Evolutionary conservation across 1,140 invertebrate species (phyloP), one percentile per base, ranked within the genome.

Genomic region (Manduca sexta): DNA sequence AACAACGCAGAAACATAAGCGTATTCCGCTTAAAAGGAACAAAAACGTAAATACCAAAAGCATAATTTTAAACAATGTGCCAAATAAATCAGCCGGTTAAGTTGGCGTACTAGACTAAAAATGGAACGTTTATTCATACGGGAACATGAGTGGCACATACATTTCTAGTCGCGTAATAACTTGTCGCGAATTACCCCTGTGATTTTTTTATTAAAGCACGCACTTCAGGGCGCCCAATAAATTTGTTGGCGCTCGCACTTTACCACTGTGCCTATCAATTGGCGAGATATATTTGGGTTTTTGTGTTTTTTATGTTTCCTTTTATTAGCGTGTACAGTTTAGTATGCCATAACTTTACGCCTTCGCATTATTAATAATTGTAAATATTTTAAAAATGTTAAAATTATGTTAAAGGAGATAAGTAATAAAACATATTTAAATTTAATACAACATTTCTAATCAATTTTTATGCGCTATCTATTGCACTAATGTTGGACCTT

Each of bases 191-290:
- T 77, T 77, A 79, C 78, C 75, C 79, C 68, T 71, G 64, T 74
- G 64, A 74, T 78, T 81, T 74, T 63, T 75, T 75, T 77, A 80
- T 75, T 71, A 77, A 75, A 75, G 65, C 77, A 72, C 71, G 69
- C 64, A 73, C 65, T 72, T 62, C 26, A 14, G 13, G 73, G 77
- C 74, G 77, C 73, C 77, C 60, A 61, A 81, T 81, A 81, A 81
- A 81, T 81, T 71, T 70, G 61, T 41, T 60, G 64, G 60, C 68
- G 70, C 63, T 60, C 67, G 67, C 67, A 69, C 70, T 81, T 72
- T 67, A 71, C 61, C 56, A 64, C 61, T 69, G 60, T 66, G 57
- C 62, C 57, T 62, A 69, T 69, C 70, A 72, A 75, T 78, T 74
- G 65, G 49, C 45, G 57, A 61, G 56, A 67, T 66, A 69, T 66